These are phyloP conservation scores for Dicentrarchus labrax DNA, from an alignment of 2,113 vertebrate species.

Conservation along the genomic window DNA sequence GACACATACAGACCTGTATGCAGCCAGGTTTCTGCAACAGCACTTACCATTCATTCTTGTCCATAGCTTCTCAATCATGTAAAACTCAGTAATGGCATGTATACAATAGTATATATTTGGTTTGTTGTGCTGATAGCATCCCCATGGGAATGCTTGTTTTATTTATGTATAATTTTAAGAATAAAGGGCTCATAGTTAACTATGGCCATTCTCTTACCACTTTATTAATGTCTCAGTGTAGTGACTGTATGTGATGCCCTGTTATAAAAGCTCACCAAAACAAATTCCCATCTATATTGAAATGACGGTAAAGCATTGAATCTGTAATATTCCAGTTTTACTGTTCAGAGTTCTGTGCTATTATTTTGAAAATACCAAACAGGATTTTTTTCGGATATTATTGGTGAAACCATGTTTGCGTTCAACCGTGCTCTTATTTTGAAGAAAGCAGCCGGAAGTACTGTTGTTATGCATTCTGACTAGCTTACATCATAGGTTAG, in stretches of 20 bases:
- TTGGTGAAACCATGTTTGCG: too few relatives aligned
- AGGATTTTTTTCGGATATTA: background rate
- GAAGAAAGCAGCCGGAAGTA: constrained; percentile 19
- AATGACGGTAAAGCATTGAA: background rate
- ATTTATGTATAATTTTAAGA: background rate
- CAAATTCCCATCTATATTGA: background rate
- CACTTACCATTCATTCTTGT: too few relatives aligned
- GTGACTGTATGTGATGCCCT: too few relatives aligned
- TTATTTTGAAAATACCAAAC: constrained; percentile 32
- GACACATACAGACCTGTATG: too few relatives aligned
- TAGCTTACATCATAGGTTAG: background rate
- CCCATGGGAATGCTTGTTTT: background rate
- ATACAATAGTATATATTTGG: too few relatives aligned
- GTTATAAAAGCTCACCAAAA: background rate
- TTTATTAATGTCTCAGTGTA: too few relatives aligned
- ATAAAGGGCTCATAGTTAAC: background rate
- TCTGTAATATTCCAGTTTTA: background rate
- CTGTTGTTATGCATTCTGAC: fast-evolving
- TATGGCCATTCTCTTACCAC: background rate
- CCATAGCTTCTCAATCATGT: too few relatives aligned
- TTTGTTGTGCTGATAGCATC: background rate
- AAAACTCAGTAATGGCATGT: background rate
- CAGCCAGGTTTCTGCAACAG: too few relatives aligned
- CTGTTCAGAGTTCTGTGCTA: background rate
- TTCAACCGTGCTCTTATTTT: constrained; percentile 43